Evolutionary conservation across 2,888 invertebrate genomes (phyloP), one percentile per base, ranked within the genome.

Genomic region (Mesopsocus fuscifrons): DNA sequence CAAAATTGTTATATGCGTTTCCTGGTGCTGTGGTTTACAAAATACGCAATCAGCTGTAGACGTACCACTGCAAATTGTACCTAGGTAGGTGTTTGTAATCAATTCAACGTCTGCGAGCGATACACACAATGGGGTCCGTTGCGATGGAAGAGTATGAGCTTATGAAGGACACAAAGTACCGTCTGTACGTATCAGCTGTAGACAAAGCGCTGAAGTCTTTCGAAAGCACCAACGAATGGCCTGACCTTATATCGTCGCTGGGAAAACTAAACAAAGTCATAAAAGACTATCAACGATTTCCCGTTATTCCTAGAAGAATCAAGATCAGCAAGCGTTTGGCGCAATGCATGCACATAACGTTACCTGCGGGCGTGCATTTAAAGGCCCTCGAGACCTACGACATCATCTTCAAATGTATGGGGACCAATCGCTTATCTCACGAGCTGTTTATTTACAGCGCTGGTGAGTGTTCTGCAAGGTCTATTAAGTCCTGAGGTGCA

Each of bases 201-300:
- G 89, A 91, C 58, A 87, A 84, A 60, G 85, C 85, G 13, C 64
- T 91, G 48, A 84, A 82, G 57, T 82, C 77, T 60, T 92, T 91
- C 63, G 91, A 92, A 56, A 82, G 81, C 57, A 85, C 88, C n/a
- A 82, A 82, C 53, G 89, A 91, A 70, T 91, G 91, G 91, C 85
- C 89, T 44, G 91, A 92, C 64, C 67, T 91, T 42, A 91, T 92
- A 54, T 79, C 85, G 43, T 87, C 88, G 3, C 63, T 92, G 23
- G 84, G 81, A 41, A 89, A 89, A 62, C 67, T 91, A 26, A 85
- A 84, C 59, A 89, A 89, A 72, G 88, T 84, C 63, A 66, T 91
- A 50, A 62, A 75, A 50, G 74, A 73, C 54, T 74, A 88, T 60
- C 71, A 77, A 53, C 84, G 84, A 57, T 88, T 78, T 62, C 78